These are phyloP conservation scores for Aldrovandia affinis DNA, from an alignment of 2,797 vertebrate genomes.

Conservation along the genomic window DNA sequence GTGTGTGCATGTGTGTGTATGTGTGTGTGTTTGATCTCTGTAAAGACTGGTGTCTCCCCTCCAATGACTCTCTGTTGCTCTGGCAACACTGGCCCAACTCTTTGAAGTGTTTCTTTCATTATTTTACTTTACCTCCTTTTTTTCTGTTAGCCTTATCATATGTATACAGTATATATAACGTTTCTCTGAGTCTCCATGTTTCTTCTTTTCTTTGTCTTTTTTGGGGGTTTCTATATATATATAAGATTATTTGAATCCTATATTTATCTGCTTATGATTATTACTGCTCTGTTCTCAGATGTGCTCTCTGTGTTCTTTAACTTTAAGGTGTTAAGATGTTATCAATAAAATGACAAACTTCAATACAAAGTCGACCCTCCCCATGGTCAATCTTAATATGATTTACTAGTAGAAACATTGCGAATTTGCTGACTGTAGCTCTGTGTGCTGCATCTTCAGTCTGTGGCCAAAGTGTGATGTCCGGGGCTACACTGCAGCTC, in stretches of 20 bases:
- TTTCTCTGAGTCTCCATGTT: conserved; percentile 43
- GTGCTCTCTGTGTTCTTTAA: conserved; percentile 57
- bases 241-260: conserved; percentile 49
- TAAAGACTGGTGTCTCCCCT: conserved; percentile 7
- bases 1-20: conserved; percentile 26
- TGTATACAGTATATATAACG: conserved; percentile 29
- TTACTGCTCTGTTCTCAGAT: conserved; percentile 56
- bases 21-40: not conserved
- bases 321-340: conserved; percentile 69
- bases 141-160: conserved; percentile 14
- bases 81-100: conserved; percentile 50
- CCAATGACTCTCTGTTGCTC: conserved; percentile 42
- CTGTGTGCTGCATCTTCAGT: not conserved
- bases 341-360: conserved; percentile 66
- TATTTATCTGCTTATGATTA: conserved; percentile 49
- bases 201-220: conserved; percentile 35
- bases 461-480: not conserved
- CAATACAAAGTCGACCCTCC: conserved; percentile 37
- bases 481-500: not conserved
- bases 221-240: conserved; percentile 47
- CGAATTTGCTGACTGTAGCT: not conserved
- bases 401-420: not conserved
- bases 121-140: conserved; percentile 22
- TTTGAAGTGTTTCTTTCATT: conserved; percentile 43
- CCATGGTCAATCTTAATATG: not conserved